phyloP scores from a whole-genome alignment of 2,888 invertebrate species.

The Endotricha flammealis region DNA sequence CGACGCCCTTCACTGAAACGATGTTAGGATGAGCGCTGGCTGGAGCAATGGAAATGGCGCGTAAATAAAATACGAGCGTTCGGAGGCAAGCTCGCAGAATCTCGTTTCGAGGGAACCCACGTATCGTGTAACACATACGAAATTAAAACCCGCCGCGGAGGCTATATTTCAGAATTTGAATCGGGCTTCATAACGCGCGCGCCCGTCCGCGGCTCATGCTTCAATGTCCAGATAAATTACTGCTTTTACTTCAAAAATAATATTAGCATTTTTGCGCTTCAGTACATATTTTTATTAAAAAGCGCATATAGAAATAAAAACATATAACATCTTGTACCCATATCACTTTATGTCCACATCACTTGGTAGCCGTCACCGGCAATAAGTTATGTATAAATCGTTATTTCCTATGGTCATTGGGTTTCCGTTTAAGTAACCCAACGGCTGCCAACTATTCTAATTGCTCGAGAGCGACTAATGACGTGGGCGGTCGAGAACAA shows the following conservation, averaged over 20 bases:
- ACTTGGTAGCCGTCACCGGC: no score
- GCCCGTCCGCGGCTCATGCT: neutral
- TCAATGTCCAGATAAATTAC: neutral
- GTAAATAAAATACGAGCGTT: constrained; percentile 63
- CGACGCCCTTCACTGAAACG: constrained; percentile 25
- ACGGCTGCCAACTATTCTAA: constrained; percentile 9
- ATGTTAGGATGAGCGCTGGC: constrained; percentile 30
- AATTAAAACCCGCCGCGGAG: constrained; percentile 33
- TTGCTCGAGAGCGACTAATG: constrained; percentile 7
- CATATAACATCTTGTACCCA: no score
- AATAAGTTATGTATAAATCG: no score
- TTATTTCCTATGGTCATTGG: no score
- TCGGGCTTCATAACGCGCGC: constrained; percentile 21
- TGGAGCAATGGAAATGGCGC: constrained; percentile 48
- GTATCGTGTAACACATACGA: constrained; percentile 33
- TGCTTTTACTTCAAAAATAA: no score
- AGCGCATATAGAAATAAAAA: no score
- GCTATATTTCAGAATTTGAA: constrained; percentile 33
- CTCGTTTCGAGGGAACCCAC: constrained; percentile 21
- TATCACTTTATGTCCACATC: no score
- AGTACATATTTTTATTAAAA: no score
- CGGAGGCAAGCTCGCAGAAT: constrained; percentile 23
- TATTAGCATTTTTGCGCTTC: no score
- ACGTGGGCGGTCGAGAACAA: constrained; percentile 4
- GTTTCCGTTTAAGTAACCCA: no score